Evolutionary conservation across 2,797 vertebrate genomes (phyloP), one percentile per base, ranked within the genome.

Genomic region (Tragopan temminckii): DNA sequence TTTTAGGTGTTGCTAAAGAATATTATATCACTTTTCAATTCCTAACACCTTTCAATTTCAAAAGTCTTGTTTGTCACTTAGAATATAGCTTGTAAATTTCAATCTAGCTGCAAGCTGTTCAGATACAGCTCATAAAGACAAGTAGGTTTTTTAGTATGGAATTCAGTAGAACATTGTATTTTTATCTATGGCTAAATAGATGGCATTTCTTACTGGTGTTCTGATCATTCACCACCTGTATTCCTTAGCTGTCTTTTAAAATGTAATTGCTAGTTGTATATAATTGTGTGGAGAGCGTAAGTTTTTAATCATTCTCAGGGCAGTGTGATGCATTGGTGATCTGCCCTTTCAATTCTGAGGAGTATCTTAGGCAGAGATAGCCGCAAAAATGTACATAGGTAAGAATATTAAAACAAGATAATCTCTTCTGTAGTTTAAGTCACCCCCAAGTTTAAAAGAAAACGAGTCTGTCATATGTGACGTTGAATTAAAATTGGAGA

Each of bases 161-260:
- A 61, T 64, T 93, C 55, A 58, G 17, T 45, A 71, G 50, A 29
- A 36, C 35, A 35, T 18, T 59, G 0, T 61, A 13, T 67, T 7
- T 55, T 78, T 75, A 61, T 13, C 13, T 68, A 8, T 48, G 36
- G 31, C 13, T 78, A 61, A 68, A 15, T 19, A 31, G 2, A 1
- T 70, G 13, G 10, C 3, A 0, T 53, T 83, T 85, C 13, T 13
- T 72, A 15, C 13, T 0, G n/a, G 0, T 80, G 70, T 46, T 21
- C 67, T 88, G 59, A 43, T 55, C 19, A 33, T 43, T 88, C 40
- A 57, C 27, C 11, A 18, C 27, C 19, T 33, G 2, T 82, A 31
- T 67, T 89, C 42, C 57, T 80, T 63, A 35, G 10, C 20, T 74
- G 7, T 58, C 9, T 67, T 89, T 79, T 85, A 14, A 52, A 80